Conservation (phyloP, 2,113 vertebrate species). For the Xenotilapia caudafasciata region DNA sequence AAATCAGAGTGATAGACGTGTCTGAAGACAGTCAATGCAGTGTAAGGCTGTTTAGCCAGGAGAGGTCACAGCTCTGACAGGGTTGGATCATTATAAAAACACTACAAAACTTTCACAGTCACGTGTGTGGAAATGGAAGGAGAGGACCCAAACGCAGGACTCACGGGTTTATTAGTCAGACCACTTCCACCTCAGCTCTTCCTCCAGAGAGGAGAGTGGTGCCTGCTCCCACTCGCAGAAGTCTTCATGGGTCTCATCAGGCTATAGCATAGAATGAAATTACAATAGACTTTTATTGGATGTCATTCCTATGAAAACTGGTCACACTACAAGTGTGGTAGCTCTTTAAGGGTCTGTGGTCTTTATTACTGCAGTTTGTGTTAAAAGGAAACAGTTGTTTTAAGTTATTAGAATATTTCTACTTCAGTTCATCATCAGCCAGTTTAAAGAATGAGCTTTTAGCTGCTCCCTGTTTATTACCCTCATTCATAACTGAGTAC, state of each 20-base stretch:
- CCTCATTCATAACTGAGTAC: background rate
- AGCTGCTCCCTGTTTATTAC: background rate
- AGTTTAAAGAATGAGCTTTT: background rate
- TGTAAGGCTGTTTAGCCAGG: background rate
- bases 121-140: accelerated
- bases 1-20: background rate
- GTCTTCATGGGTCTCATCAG: background rate
- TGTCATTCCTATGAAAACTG: background rate
- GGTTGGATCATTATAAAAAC: background rate
- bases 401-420: background rate
- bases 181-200: background rate
- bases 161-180: background rate
- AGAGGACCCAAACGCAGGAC: background rate
- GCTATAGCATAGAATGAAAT: background rate
- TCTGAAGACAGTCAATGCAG: background rate
- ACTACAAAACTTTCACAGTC: background rate
- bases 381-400: background rate
- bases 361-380: background rate
- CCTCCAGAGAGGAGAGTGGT: background rate
- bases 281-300: background rate
- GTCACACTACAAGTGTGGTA: background rate
- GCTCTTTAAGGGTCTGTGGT: background rate
- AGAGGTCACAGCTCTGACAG: background rate
- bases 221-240: background rate
- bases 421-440: background rate